phyloP scores from a whole-genome alignment of 2,797 vertebrate genomes.

The Sebastes melanostomus region DNA sequence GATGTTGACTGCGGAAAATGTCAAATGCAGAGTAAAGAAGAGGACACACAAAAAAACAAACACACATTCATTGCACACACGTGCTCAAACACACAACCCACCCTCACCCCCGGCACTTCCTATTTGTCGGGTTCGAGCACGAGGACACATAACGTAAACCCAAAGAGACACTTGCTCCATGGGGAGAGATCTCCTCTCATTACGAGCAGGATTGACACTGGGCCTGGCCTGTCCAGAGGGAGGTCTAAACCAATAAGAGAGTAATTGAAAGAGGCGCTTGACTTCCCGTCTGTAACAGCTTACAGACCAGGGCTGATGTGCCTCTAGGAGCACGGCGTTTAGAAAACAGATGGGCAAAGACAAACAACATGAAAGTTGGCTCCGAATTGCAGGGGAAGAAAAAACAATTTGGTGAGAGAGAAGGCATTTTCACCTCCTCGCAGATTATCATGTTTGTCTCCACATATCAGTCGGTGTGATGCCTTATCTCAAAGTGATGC shows the following conservation, averaged over 20 bases:
- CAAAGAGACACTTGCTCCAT: slow-evolving; percentile 75
- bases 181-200: slow-evolving; percentile 82
- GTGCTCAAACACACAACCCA: slow-evolving; percentile 17
- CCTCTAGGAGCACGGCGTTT: slow-evolving; percentile 64
- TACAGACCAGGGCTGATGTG: slow-evolving; percentile 72
- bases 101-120: slow-evolving; percentile 24
- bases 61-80: slow-evolving; percentile 9
- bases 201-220: slow-evolving; percentile 79
- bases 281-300: slow-evolving; percentile 76
- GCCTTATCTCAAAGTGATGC: slow-evolving; percentile 6
- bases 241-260: slow-evolving; percentile 79
- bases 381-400: slow-evolving; percentile 36
- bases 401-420: slow-evolving; percentile 20
- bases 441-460: slow-evolving; percentile 14
- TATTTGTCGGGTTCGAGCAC: slow-evolving; percentile 70
- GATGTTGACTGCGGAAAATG: slow-evolving; percentile 6
- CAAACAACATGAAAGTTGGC: slow-evolving; percentile 66
- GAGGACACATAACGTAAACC: slow-evolving; percentile 74
- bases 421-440: slow-evolving; percentile 19
- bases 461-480: slow-evolving; percentile 7
- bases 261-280: slow-evolving; percentile 82
- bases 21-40: neutral
- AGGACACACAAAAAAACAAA: slow-evolving; percentile 6
- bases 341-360: slow-evolving; percentile 77
- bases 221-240: slow-evolving; percentile 72